Base-by-base conservation (phyloP, 2,113 vertebrate genomes). In the Trogon surrucura region DNA sequence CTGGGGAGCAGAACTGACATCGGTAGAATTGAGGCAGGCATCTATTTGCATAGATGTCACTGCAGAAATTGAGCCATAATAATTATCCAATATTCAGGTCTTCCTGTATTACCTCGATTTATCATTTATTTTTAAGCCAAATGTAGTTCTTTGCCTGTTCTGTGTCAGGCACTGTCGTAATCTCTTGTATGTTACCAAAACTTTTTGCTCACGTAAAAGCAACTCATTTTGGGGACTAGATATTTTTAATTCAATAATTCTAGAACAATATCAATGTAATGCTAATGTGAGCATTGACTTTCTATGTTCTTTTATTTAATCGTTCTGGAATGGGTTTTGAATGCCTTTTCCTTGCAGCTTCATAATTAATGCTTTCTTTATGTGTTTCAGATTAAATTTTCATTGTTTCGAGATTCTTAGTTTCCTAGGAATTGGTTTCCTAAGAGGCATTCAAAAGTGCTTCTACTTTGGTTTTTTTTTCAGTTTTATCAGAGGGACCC, bases 121-220 rank as follows among this genome's bases (percentile, higher is more conserved):
- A 27, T 70, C 82, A 9, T 65, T 84, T 80, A 26, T 41, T 71
- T 81, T 71, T 21, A 45, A 80, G 6, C 64, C 19, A 89, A 41
- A 64, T 15, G 10, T 36, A 6, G 1, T 23, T 66, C 20, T 95
- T 57, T 6, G 1, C 0, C 30, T 85, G 7, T 74, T 89, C 23
- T 66, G 11, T 69, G 30, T 61, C 10, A 51, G 69, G 10, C 7
- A 17, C 22, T 81, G 32, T 78, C n/a, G 53, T 58, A 65, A 64
- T 47, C 8, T 23, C 0, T 51, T 65, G 10, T 34, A 32, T 0
- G 0, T 60, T 62, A 57, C 10, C 4, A 1, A 36, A 73, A 51
- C 5, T 11, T 2, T 94, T 67, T 6, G 5, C 17, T 88, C 9
- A 16, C 19, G 41, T 77, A 45, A 72, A 65, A 72, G 5, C 15